Percentiles rank a stretch among this genome's conserved stretches.
These are phyloP conservation scores for Drymodes brunneopygia DNA, from an alignment of 2,113 vertebrate genomes.

Conservation along the genomic window DNA sequence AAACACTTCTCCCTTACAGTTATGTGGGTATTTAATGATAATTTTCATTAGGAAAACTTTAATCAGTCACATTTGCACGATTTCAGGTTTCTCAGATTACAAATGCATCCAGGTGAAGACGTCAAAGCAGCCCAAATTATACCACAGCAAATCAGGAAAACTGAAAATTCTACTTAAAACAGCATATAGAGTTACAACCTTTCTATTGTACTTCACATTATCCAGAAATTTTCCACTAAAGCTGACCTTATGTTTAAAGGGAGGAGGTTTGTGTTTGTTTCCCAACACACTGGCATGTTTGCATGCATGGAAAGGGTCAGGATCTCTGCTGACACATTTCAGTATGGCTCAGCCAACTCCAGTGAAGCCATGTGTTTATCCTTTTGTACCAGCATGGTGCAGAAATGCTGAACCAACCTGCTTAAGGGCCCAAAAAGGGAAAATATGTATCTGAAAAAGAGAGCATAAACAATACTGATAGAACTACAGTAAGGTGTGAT, in stretches of 20 bases:
- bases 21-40: not conserved
- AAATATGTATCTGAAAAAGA: not conserved
- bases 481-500: not conserved
- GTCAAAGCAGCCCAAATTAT: not conserved
- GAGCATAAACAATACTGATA: not conserved
- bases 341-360: not conserved
- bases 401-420: not conserved
- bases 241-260: not conserved
- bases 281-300: not conserved
- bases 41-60: not conserved
- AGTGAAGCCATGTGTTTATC: not conserved
- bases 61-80: not conserved
- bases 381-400: not conserved
- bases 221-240: not conserved
- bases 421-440: not conserved
- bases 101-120: not conserved
- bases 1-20: not conserved
- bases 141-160: not conserved
- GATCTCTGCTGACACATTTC: not conserved
- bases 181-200: not conserved
- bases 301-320: not conserved
- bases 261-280: not conserved
- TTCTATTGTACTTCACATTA: not conserved
- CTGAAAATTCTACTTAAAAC: not conserved
- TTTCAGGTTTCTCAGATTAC: not conserved